Evolutionary conservation across 30 jellyfish, hydroid and myxozoan species (phyloP), one percentile per base, ranked within the genome.

Genomic region (Nemopilema nomurai): DNA sequence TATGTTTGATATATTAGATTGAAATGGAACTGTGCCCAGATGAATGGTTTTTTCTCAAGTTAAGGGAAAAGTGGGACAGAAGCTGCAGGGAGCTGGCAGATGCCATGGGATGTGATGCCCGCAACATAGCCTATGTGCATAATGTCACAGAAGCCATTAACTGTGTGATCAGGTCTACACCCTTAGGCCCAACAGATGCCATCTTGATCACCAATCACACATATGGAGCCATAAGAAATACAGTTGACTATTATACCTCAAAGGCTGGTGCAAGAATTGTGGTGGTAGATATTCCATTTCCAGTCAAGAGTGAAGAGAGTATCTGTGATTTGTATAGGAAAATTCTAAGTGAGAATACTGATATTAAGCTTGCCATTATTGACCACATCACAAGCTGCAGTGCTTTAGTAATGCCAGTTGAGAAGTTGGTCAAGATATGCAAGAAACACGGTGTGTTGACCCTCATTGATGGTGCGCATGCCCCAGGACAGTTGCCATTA

Each of bases 401-500:
- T 66, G 97, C 97, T 17, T 69, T 90, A 57, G 87, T 90, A 0
- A 67, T 95, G 89, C 99, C 99, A 16, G 85, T 95, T 23, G 80
- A 89, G 28, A 80, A 86, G 16, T 73, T 95, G 53, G 95, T 77
- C 22, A 74, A 63, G 33, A 50, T 95, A 18, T 95, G 99, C 84
- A 90, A 83, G 49, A 84, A 90, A 67, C 86, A 74, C 76, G 91
- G 79, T 50, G 94, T 82, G 65, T 71, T 95, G 19, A 82, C 97
- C 6, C 67, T 95, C 33, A 83, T 90, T 29, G 99, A 95, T 86
- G 99, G 97, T n/a, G 99, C 99, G 16, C 99, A 95, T 90, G 97
- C 97, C 0, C 99, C 99, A 21, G 99, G 99, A n/a, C 99, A 95
- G 76, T 31, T 95, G 31, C 87, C 90, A 26, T 68, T 95, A 72